Evolutionary conservation across 2,797 vertebrate genomes (phyloP).

Genomic region (Tragelaphus oryx): DNA sequence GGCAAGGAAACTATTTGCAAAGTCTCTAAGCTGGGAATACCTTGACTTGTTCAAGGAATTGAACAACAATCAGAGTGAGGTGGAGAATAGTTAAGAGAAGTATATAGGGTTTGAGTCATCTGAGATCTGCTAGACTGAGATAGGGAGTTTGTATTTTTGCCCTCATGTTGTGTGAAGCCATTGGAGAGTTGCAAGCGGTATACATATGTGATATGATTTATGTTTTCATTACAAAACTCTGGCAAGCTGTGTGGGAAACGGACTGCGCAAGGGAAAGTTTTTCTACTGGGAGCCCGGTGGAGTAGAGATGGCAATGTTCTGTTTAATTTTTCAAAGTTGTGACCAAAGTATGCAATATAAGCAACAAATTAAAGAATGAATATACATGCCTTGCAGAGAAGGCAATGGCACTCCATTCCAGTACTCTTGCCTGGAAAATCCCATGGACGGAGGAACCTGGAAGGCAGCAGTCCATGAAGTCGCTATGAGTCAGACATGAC

Average conservation of each 20-base stretch:
- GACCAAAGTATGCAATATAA: conserved; percentile 11
- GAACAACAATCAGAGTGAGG: not conserved
- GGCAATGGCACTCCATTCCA: too few relatives aligned
- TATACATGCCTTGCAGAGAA: not conserved
- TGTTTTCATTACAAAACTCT: conserved; percentile 33
- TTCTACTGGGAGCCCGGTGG: not conserved
- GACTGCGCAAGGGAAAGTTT: not conserved
- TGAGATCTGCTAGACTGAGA: not conserved
- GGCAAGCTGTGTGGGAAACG: not conserved
- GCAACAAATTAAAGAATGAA: conserved; percentile 21
- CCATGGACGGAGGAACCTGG: too few relatives aligned
- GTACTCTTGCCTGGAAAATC: too few relatives aligned
- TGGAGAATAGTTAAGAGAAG: conserved; percentile 12
- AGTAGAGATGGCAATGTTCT: not conserved
- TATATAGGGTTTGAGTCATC: not conserved
- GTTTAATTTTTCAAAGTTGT: conserved; percentile 44
- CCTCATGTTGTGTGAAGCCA: not conserved
- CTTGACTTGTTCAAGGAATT: not conserved
- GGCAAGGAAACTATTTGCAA: not conserved
- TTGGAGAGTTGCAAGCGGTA: conserved; percentile 19
- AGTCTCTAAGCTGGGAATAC: not conserved
- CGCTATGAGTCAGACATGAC: accelerated
- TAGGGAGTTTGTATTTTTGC: conserved; percentile 12
- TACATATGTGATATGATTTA: not conserved
- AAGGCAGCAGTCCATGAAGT: too few relatives aligned